phyloP scores from a whole-genome alignment of 2,113 vertebrate species.

The Cisticola juncidis region DNA sequence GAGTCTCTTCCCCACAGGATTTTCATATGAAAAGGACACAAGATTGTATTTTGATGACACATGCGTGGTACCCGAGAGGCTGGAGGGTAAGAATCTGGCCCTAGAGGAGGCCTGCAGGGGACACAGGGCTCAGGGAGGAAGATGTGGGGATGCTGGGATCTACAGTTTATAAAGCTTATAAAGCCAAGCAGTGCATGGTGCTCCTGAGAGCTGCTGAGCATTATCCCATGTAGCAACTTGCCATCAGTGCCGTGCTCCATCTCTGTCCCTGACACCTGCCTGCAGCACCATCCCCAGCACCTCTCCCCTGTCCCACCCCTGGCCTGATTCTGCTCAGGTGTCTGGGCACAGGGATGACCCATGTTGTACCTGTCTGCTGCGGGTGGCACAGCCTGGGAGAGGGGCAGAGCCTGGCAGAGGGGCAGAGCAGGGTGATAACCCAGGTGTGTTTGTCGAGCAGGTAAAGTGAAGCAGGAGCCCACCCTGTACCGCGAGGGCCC shows the following conservation, averaged over 20 bases:
- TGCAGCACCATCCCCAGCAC: background rate
- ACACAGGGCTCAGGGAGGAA: accelerated
- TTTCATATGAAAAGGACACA: conserved; percentile 89
- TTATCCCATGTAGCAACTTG: accelerated
- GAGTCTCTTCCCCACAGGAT: conserved; percentile 71
- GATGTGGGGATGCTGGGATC: background rate
- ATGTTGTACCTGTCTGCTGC: accelerated
- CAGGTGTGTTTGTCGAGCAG: conserved; percentile 48
- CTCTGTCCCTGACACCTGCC: background rate
- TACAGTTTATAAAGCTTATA: background rate
- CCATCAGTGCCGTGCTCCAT: accelerated
- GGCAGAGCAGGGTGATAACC: background rate
- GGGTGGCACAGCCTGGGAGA: background rate
- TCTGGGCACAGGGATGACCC: accelerated
- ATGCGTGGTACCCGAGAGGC: conserved; percentile 90
- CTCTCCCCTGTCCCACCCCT: background rate
- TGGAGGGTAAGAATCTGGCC: conserved; percentile 81
- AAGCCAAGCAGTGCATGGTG: accelerated
- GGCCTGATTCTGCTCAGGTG: background rate
- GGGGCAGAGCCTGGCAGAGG: background rate
- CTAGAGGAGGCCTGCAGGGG: background rate
- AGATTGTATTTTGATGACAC: conserved; percentile 92
- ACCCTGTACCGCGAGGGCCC: conserved; percentile 88
- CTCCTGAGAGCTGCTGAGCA: background rate
- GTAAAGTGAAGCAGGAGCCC: conserved; percentile 93